A percentile compares a stretch with the other conserved stretches of the same genome.
Conservation (phyloP, 2,888 invertebrate species). For the Leptura quadrifasciata region DNA sequence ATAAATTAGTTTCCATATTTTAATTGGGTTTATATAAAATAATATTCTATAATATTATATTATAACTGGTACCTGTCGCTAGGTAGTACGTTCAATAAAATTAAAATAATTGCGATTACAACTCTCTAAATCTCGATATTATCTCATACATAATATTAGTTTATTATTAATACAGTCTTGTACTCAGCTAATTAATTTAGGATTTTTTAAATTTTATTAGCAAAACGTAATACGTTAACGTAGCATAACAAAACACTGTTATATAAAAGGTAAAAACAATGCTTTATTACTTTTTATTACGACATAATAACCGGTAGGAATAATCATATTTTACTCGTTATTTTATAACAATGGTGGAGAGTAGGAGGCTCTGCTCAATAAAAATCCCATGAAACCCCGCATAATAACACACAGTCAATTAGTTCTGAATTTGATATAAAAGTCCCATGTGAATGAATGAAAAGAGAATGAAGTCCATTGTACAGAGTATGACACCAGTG, state of each 20-base stretch:
- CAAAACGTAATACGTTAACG: not conserved
- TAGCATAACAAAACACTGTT: conserved; percentile 22
- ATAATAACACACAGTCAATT: conserved; percentile 47
- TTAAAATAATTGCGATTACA: conserved; percentile 3
- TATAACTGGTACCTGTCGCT: not conserved
- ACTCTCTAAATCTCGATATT: not conserved
- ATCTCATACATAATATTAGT: not conserved
- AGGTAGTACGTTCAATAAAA: not conserved
- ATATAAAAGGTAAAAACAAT: conserved; percentile 36
- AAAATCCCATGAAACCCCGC: conserved; percentile 45
- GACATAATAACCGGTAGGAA: conserved; percentile 39
- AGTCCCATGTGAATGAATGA: conserved; percentile 40
- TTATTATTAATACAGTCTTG: not conserved
- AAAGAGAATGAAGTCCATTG: conserved; percentile 43
- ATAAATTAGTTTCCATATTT: not conserved
- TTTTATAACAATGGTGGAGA: conserved; percentile 40
- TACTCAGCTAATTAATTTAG: conserved; percentile 5
- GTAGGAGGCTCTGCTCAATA: conserved; percentile 39
- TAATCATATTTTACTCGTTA: conserved; percentile 19
- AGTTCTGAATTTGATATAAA: conserved; percentile 35
- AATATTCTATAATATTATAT: not conserved
- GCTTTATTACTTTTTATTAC: conserved; percentile 15
- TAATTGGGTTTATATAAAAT: not conserved
- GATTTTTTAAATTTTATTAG: conserved; percentile 14
- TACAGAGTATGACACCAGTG: conserved; percentile 44